A percentile compares a stretch with the other conserved stretches of the same genome.
Conservation (phyloP, 2,797 vertebrate species). For the Sebastes itinus region DNA sequence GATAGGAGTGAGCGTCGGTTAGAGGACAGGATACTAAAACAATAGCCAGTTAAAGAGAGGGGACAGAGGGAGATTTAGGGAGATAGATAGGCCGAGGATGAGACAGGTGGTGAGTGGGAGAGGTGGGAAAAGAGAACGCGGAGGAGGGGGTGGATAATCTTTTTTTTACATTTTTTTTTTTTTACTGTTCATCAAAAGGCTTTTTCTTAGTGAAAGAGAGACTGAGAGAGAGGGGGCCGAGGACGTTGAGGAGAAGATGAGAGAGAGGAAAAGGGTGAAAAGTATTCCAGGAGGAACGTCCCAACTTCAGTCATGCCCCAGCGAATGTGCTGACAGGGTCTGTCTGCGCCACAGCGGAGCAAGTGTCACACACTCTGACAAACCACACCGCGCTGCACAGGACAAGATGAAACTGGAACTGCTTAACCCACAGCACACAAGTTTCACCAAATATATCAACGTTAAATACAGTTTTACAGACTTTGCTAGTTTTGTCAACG, state of each 20-base stretch:
- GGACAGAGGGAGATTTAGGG: conserved; percentile 53
- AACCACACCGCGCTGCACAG: conserved; percentile 30
- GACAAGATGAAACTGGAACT: conserved; percentile 21
- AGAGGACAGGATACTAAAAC: conserved; percentile 55
- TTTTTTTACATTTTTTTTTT: conserved; percentile 12
- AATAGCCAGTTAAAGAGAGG: conserved; percentile 55
- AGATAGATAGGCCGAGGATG: conserved; percentile 42
- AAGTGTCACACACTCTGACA: conserved; percentile 59
- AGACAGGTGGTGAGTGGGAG: conserved; percentile 76
- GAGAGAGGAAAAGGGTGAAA: conserved; percentile 25
- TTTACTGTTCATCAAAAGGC: conserved; percentile 40
- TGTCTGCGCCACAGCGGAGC: conserved; percentile 55
- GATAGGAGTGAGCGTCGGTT: conserved; percentile 17
- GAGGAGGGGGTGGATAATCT: conserved; percentile 20
- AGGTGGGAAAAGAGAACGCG: conserved; percentile 46
- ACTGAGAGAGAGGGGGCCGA: neutral
- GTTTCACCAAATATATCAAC: conserved; percentile 5
- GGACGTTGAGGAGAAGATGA: conserved; percentile 32
- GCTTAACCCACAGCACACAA: conserved; percentile 24
- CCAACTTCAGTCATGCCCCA: conserved; percentile 73
- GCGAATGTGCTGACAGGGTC: conserved; percentile 76
- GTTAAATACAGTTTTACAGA: conserved; percentile 5
- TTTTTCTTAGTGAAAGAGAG: conserved; percentile 24
- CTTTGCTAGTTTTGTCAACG: neutral
- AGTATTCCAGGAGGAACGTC: conserved; percentile 65